A percentile compares a stretch with the other conserved stretches of the same genome.
These are phyloP conservation scores for Graptemys geographica DNA, from an alignment of 2,797 vertebrate species.

Conservation along the genomic window DNA sequence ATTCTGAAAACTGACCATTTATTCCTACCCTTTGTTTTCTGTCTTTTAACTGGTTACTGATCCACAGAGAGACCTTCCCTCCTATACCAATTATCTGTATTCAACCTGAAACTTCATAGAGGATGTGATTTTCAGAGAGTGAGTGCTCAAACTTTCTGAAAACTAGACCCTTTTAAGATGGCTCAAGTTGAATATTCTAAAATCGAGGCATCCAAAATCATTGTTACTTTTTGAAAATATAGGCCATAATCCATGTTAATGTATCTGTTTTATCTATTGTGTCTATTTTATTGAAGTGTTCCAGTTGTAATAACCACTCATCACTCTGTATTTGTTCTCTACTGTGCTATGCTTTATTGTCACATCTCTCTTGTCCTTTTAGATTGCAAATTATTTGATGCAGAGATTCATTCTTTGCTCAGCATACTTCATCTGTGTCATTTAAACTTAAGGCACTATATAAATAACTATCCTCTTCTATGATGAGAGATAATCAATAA, in stretches of 20 bases:
- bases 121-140: neutral
- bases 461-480: neutral
- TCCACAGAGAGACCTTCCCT: neutral
- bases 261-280: neutral
- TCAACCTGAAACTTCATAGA: neutral
- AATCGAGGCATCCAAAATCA: neutral
- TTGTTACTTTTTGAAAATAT: neutral
- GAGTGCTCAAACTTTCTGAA: neutral
- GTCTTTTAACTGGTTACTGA: neutral
- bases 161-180: neutral
- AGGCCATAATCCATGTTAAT: neutral
- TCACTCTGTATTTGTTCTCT: neutral
- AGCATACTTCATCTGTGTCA: neutral
- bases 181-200: neutral
- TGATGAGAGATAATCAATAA: neutral
- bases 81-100: neutral
- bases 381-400: neutral
- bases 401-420: neutral
- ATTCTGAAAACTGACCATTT: neutral
- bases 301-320: neutral
- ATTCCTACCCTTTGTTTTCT: neutral
- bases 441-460: neutral
- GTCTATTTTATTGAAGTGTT: neutral
- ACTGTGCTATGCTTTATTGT: neutral
- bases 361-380: neutral